Evolutionary conservation across 1,140 invertebrate genomes (phyloP).

Genomic region (Achroia grisella): DNA sequence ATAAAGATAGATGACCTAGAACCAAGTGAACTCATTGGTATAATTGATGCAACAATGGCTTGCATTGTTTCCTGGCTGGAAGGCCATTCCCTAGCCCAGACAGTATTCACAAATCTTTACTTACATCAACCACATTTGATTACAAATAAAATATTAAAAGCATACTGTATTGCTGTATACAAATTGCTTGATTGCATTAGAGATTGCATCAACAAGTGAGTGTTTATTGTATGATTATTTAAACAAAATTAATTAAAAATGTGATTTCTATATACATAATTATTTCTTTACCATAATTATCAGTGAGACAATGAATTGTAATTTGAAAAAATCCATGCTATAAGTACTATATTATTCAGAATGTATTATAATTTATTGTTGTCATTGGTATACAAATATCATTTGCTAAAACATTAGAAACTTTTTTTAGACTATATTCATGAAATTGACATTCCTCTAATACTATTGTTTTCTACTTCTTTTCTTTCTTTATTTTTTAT

Average conservation of each 20-base stretch:
- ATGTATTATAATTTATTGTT: no score
- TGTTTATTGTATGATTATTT: no score
- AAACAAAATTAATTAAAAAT: no score
- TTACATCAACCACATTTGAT: conserved; percentile 93
- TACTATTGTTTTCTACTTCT: not conserved
- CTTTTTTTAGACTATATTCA: no score
- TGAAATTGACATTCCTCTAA: no score
- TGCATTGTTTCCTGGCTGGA: conserved; percentile 96
- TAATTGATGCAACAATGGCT: conserved; percentile 94
- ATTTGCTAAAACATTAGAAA: no score
- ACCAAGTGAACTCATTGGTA: conserved; percentile 84
- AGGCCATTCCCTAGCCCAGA: conserved; percentile 96
- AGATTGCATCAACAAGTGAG: conserved; percentile 89
- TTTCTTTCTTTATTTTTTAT: not conserved
- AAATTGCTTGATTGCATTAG: conserved; percentile 94
- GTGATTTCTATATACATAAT: no score
- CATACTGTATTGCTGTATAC: conserved; percentile 91
- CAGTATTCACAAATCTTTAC: conserved; percentile 97
- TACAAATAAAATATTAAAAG: conserved; percentile 86
- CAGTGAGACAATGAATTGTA: no score
- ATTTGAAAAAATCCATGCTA: no score
- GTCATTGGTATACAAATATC: no score
- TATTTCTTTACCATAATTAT: no score
- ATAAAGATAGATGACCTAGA: conserved; percentile 87
- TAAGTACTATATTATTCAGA: no score